Conservation (phyloP, 2,113 vertebrate genomes). For the Passer domesticus region DNA sequence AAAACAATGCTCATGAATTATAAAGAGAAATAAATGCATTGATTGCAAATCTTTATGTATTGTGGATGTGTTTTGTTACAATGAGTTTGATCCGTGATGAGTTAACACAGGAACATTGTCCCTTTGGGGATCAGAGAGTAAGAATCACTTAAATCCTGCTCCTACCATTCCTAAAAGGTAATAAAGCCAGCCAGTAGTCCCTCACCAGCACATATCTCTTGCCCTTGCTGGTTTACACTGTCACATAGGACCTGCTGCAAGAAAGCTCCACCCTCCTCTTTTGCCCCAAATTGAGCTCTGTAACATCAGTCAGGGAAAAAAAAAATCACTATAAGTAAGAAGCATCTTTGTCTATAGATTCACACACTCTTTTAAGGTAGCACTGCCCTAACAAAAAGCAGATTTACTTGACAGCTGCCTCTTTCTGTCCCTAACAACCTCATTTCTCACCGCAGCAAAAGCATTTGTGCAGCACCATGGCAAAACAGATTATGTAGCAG, state of each 20-base stretch:
- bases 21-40: background rate
- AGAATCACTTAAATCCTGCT: background rate
- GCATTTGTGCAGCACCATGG: background rate
- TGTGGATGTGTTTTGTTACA: background rate
- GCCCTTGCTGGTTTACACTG: background rate
- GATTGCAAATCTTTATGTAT: background rate
- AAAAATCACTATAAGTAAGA: background rate
- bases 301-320: background rate
- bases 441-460: slow-evolving; percentile 12
- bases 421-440: background rate
- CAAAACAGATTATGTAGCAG: background rate
- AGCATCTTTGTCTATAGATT: background rate
- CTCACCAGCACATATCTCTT: background rate
- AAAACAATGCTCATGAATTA: background rate
- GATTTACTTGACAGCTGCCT: background rate
- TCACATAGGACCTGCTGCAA: background rate
- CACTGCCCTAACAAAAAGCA: background rate
- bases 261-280: background rate
- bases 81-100: background rate
- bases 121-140: background rate
- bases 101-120: background rate
- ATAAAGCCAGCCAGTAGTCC: background rate
- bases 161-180: background rate
- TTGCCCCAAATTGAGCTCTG: background rate
- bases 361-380: background rate